Percentiles rank a stretch among this genome's conserved stretches.
Evolutionary conservation across 2,888 invertebrate genomes (phyloP).

Genomic region (Heliconius hortense): DNA sequence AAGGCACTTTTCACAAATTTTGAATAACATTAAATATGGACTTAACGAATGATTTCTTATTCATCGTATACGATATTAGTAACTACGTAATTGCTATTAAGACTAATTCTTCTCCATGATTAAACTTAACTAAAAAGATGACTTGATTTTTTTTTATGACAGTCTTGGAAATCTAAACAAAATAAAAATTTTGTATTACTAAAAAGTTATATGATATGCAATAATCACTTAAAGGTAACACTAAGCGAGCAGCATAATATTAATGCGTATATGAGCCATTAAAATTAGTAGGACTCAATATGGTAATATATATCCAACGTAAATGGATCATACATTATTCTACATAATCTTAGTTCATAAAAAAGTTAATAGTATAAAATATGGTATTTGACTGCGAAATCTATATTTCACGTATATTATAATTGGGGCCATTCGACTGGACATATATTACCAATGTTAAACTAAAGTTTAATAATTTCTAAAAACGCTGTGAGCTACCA

Average conservation of each 20-base stretch:
- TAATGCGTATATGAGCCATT: conserved; percentile 1
- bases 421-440: neutral
- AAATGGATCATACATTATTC: neutral
- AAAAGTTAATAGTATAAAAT: conserved; percentile 7
- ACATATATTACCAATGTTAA: neutral
- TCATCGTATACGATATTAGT: conserved; percentile 14
- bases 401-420: neutral
- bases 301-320: conserved; percentile 12
- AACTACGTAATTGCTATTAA: neutral
- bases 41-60: conserved; percentile 17
- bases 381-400: neutral
- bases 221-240: conserved; percentile 34
- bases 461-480: conserved; percentile 53
- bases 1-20: conserved; percentile 40
- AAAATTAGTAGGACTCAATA: conserved; percentile 11
- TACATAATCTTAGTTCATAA: neutral
- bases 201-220: conserved; percentile 33
- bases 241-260: conserved; percentile 26
- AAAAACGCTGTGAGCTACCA: conserved; percentile 69
- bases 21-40: conserved; percentile 29
- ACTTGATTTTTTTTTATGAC: conserved; percentile 16
- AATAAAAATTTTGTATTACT: neutral
- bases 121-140: conserved; percentile 3
- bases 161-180: conserved; percentile 24
- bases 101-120: neutral